Evolutionary conservation across 2,797 vertebrate genomes (phyloP).

Genomic region (Aselliscus stoliczkanus): DNA sequence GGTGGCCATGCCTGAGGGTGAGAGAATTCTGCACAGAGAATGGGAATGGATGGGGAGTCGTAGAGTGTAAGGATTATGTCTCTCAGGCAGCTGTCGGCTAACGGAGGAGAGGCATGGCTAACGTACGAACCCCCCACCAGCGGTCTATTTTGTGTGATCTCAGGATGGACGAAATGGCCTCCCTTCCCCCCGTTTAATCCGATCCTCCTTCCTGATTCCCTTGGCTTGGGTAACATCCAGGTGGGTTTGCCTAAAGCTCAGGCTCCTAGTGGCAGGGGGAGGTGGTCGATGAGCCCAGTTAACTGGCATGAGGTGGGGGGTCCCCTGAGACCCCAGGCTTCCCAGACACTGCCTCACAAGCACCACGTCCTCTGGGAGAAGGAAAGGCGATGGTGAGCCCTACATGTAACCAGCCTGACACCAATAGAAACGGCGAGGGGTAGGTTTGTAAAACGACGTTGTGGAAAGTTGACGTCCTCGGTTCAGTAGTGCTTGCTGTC

Average conservation of each 20-base stretch:
- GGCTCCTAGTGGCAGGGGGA: not conserved
- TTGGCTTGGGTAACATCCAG: not conserved
- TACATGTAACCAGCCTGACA: rapidly evolving
- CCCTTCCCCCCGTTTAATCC: rapidly evolving
- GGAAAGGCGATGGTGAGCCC: rapidly evolving
- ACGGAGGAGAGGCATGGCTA: too few relatives aligned
- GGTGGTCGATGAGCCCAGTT: rapidly evolving
- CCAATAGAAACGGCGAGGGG: too few relatives aligned
- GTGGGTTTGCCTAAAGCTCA: too few relatives aligned
- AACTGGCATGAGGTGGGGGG: rapidly evolving
- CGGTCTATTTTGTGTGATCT: not conserved
- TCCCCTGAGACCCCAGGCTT: not conserved
- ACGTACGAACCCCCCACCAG: too few relatives aligned
- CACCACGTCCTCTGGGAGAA: rapidly evolving
- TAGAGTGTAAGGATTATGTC: rapidly evolving
- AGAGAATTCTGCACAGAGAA: too few relatives aligned
- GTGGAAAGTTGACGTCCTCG: rapidly evolving
- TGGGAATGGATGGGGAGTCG: not conserved
- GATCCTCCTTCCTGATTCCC: not conserved
- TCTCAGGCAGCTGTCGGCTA: not conserved
- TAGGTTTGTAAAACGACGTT: too few relatives aligned
- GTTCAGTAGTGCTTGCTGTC: too few relatives aligned
- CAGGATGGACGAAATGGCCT: rapidly evolving
- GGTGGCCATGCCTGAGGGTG: not conserved
- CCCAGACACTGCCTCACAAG: rapidly evolving